Conservation (phyloP, 2,797 vertebrate species). For the Acipenser ruthenus region DNA sequence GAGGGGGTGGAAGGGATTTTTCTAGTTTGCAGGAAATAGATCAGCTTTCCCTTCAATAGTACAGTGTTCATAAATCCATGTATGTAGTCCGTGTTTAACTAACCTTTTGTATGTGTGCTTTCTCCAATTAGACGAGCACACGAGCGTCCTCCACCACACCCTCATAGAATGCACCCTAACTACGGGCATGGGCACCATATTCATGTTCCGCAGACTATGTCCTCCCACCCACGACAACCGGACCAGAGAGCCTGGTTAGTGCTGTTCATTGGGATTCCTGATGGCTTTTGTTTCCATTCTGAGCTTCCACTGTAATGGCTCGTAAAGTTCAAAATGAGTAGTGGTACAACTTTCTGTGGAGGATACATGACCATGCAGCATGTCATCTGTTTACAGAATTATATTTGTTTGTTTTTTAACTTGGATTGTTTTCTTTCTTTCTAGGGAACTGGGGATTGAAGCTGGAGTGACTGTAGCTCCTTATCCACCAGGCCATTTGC, state of each 20-base stretch:
- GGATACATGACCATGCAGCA: background rate
- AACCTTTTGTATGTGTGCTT: slow-evolving; percentile 35
- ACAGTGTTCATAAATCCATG: too few species aligned
- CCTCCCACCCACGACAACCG: slow-evolving; percentile 90
- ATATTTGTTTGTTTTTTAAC: background rate
- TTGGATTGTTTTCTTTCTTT: slow-evolving; percentile 17
- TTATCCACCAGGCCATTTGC: slow-evolving; percentile 85
- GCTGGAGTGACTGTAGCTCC: slow-evolving; percentile 87
- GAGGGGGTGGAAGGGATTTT: background rate
- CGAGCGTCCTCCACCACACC: slow-evolving; percentile 92
- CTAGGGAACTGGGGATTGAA: slow-evolving; percentile 95
- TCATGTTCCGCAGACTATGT: slow-evolving; percentile 98
- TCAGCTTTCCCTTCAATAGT: too few species aligned
- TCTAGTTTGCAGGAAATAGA: too few species aligned
- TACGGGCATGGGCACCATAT: slow-evolving; percentile 98
- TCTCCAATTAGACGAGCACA: slow-evolving; percentile 77
- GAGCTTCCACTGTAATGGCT: too few species aligned
- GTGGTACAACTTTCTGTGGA: too few species aligned
- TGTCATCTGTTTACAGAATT: background rate
- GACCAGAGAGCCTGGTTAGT: slow-evolving; percentile 94
- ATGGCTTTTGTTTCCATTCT: too few species aligned
- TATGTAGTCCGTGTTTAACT: slow-evolving; percentile 27
- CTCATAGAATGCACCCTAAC: slow-evolving; percentile 98
- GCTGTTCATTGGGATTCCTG: background rate
- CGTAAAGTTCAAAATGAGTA: too few species aligned